Evolutionary conservation across 2,797 vertebrate genomes (phyloP).

Genomic region (Clarias laeviceps): DNA sequence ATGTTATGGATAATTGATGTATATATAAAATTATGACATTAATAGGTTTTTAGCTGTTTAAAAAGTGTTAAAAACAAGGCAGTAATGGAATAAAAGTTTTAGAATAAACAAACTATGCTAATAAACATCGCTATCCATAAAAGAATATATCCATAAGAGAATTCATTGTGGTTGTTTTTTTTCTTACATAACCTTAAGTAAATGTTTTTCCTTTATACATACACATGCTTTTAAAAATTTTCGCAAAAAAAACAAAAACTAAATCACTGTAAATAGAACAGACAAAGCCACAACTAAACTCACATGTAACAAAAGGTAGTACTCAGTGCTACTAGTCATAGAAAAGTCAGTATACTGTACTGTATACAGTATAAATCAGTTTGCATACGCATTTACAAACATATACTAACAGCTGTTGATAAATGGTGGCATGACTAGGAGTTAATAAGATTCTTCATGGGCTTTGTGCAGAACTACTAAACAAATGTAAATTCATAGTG

Average conservation of each 20-base stretch:
- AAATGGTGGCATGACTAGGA: background rate
- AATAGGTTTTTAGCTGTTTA: too few relatives aligned
- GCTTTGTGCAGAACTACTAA: constrained; percentile 20
- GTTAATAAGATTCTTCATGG: constrained; percentile 12
- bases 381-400: background rate
- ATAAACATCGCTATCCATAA: background rate
- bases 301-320: background rate
- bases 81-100: background rate
- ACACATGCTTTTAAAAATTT: background rate
- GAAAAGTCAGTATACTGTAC: background rate
- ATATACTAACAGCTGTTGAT: background rate
- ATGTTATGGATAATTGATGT: too few relatives aligned
- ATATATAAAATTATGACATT: too few relatives aligned
- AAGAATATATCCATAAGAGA: background rate
- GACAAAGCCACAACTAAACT: background rate
- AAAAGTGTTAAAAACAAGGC: background rate
- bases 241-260: background rate
- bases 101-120: background rate
- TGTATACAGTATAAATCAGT: background rate
- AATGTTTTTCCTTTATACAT: background rate
- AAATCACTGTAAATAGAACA: background rate
- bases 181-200: background rate
- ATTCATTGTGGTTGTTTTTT: background rate
- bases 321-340: background rate
- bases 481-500: constrained; percentile 40